Evolutionary conservation across 2,888 invertebrate species (phyloP).

Genomic region (Dynastes hyllus): DNA sequence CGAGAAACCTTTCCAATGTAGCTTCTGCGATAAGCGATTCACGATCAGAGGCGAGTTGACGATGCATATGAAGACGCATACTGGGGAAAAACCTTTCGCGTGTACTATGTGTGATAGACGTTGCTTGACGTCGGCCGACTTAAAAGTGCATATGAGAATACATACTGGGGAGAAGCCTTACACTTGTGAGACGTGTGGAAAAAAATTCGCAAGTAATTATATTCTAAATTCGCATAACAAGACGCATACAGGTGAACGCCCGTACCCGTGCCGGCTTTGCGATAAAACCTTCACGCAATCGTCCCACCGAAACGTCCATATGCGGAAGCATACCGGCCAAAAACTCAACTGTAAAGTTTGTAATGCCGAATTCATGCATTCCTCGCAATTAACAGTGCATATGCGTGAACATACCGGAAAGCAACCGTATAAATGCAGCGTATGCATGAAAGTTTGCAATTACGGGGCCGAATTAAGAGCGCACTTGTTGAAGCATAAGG

Average conservation of each 20-base stretch:
- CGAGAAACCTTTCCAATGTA: conserved; percentile 69
- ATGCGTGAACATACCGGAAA: conserved; percentile 69
- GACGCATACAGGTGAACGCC: conserved; percentile 78
- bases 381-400: conserved; percentile 69
- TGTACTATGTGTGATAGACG: conserved; percentile 75
- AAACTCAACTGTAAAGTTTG: conserved; percentile 68
- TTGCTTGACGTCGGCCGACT: conserved; percentile 73
- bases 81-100: conserved; percentile 73
- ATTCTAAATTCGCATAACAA: conserved; percentile 76
- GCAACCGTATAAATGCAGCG: conserved; percentile 67
- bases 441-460: conserved; percentile 68
- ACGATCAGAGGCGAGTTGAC: conserved; percentile 68
- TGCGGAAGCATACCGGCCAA: conserved; percentile 76
- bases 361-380: conserved; percentile 67
- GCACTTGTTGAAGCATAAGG: conserved; percentile 68
- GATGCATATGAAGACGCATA: conserved; percentile 74
- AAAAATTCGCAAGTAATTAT: conserved; percentile 76
- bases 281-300: conserved; percentile 77
- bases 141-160: conserved; percentile 72
- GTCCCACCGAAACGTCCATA: conserved; percentile 75
- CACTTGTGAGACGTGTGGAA: conserved; percentile 65
- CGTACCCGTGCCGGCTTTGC: conserved; percentile 75
- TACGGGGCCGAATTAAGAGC: conserved; percentile 66
- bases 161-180: conserved; percentile 69
- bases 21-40: conserved; percentile 67